Evolutionary conservation across 2,113 vertebrate species (phyloP).

Genomic region (Nymphicus hollandicus): DNA sequence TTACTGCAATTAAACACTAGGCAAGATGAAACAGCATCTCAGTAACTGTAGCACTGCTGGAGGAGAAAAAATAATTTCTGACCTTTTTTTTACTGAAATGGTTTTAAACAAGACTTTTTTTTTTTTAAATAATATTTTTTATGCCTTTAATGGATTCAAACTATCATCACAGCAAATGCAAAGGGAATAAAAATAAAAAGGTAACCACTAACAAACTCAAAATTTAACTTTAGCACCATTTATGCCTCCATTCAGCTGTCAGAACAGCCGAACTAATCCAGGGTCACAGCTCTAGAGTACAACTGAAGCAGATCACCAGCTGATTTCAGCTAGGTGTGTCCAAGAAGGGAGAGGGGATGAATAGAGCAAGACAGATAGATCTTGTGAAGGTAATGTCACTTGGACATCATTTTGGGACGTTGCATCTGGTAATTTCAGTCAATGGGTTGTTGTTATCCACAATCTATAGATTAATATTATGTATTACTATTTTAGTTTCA

Average conservation of each 20-base stretch:
- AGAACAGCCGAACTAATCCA: not conserved
- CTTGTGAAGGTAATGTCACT: not conserved
- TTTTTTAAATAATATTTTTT: not conserved
- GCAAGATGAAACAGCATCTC: not conserved
- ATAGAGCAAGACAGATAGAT: not conserved
- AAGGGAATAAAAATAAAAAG: not conserved
- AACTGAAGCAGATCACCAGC: not conserved
- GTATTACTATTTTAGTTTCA: not conserved
- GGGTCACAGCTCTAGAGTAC: not conserved
- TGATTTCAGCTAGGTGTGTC: not conserved
- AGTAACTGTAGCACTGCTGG: not conserved
- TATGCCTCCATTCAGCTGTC: not conserved
- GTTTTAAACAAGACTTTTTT: not conserved
- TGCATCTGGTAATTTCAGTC: not conserved
- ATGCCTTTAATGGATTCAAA: not conserved
- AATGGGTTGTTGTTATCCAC: not conserved
- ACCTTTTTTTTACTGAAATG: not conserved
- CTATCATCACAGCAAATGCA: not conserved
- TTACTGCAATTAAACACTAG: not conserved
- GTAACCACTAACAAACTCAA: not conserved
- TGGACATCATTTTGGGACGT: not conserved
- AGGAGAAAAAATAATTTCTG: not conserved
- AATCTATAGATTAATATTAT: not conserved
- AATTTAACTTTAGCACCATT: not conserved
- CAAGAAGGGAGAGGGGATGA: not conserved